Conservation (phyloP, 2,113 vertebrate species). For the Halcyon malimbica region DNA sequence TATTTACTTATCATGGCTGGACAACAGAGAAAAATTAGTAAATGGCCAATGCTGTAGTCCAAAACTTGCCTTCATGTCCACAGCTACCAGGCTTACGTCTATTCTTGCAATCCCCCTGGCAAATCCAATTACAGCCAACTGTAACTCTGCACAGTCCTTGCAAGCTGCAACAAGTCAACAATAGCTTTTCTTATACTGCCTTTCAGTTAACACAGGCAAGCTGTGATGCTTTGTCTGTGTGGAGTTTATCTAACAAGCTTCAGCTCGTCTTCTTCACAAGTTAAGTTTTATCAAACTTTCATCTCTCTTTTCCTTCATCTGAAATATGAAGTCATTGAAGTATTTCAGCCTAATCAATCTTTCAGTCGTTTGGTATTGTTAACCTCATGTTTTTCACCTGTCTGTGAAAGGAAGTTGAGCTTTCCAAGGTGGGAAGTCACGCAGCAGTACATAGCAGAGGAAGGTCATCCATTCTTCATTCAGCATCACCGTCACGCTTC, state of each 20-base stretch:
- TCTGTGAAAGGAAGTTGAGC: background rate
- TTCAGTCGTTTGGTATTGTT: background rate
- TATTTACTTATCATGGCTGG: background rate
- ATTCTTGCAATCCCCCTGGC: background rate
- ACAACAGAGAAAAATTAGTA: background rate
- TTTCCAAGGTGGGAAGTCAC: background rate
- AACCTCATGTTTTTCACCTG: background rate
- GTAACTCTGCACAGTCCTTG: background rate
- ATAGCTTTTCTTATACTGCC: constrained; percentile 48
- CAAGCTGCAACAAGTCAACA: constrained; percentile 77
- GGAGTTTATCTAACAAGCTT: constrained; percentile 72
- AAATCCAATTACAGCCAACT: background rate
- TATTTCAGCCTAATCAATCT: background rate
- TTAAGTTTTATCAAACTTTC: constrained; percentile 42
- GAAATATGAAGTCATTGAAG: background rate
- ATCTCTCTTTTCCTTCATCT: background rate
- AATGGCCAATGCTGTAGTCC: background rate
- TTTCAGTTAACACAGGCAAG: constrained; percentile 37
- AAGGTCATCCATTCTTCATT: background rate
- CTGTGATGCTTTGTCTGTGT: constrained; percentile 56
- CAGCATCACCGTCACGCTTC: accelerated
- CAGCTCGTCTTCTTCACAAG: constrained; percentile 56
- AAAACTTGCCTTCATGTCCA: background rate
- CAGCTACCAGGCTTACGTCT: background rate
- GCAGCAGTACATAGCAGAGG: background rate